Conservation (phyloP, 1,140 invertebrate species). For the Panagrolaimus sp. region DNA sequence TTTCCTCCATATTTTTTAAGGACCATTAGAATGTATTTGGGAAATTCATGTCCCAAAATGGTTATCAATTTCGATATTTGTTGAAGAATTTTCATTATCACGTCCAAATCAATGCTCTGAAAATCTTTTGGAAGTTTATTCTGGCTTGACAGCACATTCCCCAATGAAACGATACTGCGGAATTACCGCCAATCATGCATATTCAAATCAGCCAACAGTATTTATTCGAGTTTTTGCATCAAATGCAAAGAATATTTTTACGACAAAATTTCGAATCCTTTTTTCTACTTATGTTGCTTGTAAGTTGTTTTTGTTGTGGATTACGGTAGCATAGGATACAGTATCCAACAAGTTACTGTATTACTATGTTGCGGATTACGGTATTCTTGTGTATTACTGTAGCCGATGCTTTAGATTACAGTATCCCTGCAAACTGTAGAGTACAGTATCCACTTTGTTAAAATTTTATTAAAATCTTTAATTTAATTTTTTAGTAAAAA, state of each 20-base stretch:
- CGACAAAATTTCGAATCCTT: constrained; percentile 27
- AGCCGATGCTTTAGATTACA: no score
- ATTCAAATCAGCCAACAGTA: constrained; percentile 29
- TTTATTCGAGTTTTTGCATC: constrained; percentile 33
- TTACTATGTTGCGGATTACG: no score
- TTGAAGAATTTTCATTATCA: constrained; percentile 39
- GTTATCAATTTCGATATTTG: constrained; percentile 37
- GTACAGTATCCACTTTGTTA: no score
- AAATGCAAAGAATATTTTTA: constrained; percentile 18
- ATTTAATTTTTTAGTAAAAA: constrained; percentile 28
- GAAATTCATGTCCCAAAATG: constrained; percentile 37
- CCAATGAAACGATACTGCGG: constrained; percentile 41
- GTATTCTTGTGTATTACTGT: no score
- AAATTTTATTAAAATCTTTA: background rate
- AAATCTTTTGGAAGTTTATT: constrained; percentile 40
- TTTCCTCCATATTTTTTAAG: no score
- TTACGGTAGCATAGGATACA: background rate
- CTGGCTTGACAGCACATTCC: constrained; percentile 23
- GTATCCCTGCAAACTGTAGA: no score
- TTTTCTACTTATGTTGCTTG: constrained; percentile 32
- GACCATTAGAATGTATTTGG: constrained; percentile 41
- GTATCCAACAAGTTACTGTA: background rate
- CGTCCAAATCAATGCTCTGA: constrained; percentile 40
- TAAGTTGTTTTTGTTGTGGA: constrained; percentile 18
- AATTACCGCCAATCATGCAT: constrained; percentile 32